Evolutionary conservation across 1,140 invertebrate genomes (phyloP).

Genomic region (Dendroctonus valens): DNA sequence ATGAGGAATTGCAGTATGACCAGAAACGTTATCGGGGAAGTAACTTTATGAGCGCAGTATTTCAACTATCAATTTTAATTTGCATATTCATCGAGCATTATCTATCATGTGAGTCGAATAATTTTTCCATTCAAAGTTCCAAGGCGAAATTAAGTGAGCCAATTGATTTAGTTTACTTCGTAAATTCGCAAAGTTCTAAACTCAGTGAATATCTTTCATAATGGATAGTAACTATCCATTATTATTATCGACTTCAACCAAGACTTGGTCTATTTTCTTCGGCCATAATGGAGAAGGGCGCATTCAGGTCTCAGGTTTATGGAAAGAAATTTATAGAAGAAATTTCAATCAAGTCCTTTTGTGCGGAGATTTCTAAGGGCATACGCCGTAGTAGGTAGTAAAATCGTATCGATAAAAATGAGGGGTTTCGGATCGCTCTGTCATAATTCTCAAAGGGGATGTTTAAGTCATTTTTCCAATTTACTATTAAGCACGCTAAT

Average conservation of each 20-base stretch:
- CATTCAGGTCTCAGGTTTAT: slow-evolving; percentile 27
- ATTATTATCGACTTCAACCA: slow-evolving; percentile 28
- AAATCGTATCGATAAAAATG: slow-evolving; percentile 31
- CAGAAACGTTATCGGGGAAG: no score
- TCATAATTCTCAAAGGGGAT: slow-evolving; percentile 4
- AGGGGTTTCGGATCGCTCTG: slow-evolving; percentile 2
- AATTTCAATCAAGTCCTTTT: slow-evolving; percentile 32
- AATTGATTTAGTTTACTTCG: slow-evolving; percentile 14
- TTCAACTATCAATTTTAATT: neutral
- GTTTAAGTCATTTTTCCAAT: slow-evolving; percentile 10
- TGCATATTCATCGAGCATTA: neutral
- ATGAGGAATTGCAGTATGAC: no score
- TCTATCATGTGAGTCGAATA: neutral
- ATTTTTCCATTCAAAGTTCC: neutral
- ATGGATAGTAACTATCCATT: slow-evolving; percentile 28
- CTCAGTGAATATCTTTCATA: slow-evolving; percentile 20
- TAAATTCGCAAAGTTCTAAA: slow-evolving; percentile 25
- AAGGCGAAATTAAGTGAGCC: slow-evolving; percentile 3
- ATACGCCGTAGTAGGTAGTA: slow-evolving; percentile 18
- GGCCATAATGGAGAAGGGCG: slow-evolving; percentile 23
- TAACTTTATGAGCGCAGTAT: neutral
- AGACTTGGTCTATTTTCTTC: slow-evolving; percentile 23
- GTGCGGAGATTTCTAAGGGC: slow-evolving; percentile 25
- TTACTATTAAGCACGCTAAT: slow-evolving; percentile 6
- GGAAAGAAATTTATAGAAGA: slow-evolving; percentile 33